Base-by-base conservation (phyloP, 2,797 vertebrate species). In the Paratrypauchen microcephalus region DNA sequence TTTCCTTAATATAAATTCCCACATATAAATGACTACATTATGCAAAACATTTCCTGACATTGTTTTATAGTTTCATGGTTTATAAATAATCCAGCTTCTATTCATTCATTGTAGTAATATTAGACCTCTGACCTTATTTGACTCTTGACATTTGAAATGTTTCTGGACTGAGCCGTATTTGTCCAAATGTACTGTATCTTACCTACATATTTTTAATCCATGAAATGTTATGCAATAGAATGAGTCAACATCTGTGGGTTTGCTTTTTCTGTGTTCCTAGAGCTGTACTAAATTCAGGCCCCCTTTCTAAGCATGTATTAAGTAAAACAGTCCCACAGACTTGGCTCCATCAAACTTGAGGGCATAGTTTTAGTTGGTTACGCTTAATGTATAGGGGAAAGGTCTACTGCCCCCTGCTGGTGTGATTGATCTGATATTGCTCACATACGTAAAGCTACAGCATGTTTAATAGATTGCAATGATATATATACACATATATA, bases 181-280 rank as follows among this genome's bases (percentile, higher is more conserved):
- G 41, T 23, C 58, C 60, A 64, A 69, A n/a, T 65, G 41, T 57
- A 48, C 65, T 65, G 41, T 57, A 48, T 66, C 68, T 28, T 57
- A 45, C 68, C 70, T 71, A 66, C 30, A 52, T 24, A 48, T 69
- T 73, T 74, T 83, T n/a, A 16, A 73, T 66, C 11, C 32, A 52
- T 39, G 60, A 78, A 65, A 52, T 61, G 68, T 80, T 85, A 73
- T 70, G 70, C 84, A 74, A 85, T 77, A 66, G 45, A 80, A 73
- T 81, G 76, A 84, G 73, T 83, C 80, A 85, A 24, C 72, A 70
- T 83, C 62, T 82, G 79, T 85, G 79, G 74, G 65, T 74, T 78
- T 74, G 36, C 41, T 47, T 21, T 78, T 71, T 71, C 60, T 75
- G 18, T 60, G 24, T 23, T 48, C 63, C 58, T 50, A 12, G 6